Conservation (phyloP, 2,113 vertebrate genomes). For the Noctilio leporinus region DNA sequence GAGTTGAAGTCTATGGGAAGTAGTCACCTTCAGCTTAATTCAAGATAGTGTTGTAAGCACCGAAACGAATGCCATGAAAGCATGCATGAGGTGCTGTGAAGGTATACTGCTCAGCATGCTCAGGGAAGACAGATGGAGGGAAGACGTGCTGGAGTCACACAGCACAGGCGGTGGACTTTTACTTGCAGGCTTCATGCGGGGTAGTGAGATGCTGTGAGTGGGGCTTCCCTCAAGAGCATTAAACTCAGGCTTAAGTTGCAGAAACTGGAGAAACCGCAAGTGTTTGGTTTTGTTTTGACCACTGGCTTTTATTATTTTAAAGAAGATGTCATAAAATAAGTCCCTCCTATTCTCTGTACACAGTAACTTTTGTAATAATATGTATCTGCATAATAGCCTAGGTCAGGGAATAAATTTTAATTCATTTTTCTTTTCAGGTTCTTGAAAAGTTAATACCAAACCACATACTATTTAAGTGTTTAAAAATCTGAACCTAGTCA, state of each 20-base stretch:
- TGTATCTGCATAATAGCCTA: not conserved
- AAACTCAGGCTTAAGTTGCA: not conserved
- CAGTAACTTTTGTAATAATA: not conserved
- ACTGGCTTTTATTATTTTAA: not conserved
- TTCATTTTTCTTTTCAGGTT: not conserved
- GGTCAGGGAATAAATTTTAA: constrained; percentile 46
- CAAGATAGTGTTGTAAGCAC: not conserved
- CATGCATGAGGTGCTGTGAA: not conserved
- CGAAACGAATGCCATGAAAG: not conserved
- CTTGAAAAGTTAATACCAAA: not conserved
- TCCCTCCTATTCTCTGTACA: not conserved
- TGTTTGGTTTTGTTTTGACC: not conserved
- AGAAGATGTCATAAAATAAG: not conserved
- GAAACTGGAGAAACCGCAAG: not conserved
- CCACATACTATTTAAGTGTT: not conserved
- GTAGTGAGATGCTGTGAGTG: not conserved
- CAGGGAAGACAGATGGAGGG: not conserved
- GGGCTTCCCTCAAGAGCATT: not conserved
- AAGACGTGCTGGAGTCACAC: not conserved
- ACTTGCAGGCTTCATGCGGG: not conserved
- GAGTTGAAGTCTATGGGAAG: not conserved
- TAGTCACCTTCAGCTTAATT: not conserved
- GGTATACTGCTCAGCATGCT: not conserved
- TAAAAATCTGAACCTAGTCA: constrained; percentile 13
- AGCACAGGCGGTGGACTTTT: rapidly evolving